Percentiles rank a stretch among this genome's conserved stretches.
These are phyloP conservation scores for Zeuzera pyrina DNA, from an alignment of 2,888 invertebrate species.

Conservation along the genomic window DNA sequence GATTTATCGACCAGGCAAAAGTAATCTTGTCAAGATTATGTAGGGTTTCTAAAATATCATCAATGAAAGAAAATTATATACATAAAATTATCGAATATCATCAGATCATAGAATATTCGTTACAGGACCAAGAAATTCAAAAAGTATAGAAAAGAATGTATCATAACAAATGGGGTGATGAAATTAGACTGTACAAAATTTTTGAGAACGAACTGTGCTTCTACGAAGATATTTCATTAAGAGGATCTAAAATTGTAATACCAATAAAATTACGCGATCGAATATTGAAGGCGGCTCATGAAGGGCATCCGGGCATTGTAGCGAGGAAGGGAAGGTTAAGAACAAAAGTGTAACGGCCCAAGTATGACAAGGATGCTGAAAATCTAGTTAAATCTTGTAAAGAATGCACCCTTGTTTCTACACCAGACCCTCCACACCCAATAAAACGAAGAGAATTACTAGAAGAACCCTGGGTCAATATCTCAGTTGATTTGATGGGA, in stretches of 20 bases:
- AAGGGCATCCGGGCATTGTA: constrained; percentile 16
- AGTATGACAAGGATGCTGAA: constrained; percentile 14
- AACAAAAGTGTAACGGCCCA: constrained; percentile 19
- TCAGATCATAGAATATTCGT: too few relatives aligned
- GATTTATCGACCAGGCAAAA: too few relatives aligned
- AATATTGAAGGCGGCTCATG: too few relatives aligned
- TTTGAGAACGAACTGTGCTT: constrained; percentile 4
- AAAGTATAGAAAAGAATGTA: neutral
- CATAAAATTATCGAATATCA: too few relatives aligned
- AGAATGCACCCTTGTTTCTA: constrained; percentile 15
- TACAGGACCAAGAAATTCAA: too few relatives aligned
- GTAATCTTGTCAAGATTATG: too few relatives aligned
- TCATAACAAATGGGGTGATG: constrained; percentile 1
- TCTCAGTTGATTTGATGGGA: too few relatives aligned
- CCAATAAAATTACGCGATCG: constrained; percentile 9
- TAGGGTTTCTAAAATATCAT: too few relatives aligned
- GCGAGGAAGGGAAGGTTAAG: constrained; percentile 15
- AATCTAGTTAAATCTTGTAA: constrained; percentile 12
- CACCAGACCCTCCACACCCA: constrained; percentile 9
- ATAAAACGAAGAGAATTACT: constrained; percentile 11
- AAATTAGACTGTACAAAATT: neutral
- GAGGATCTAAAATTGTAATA: constrained; percentile 16
- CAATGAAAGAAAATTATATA: too few relatives aligned
- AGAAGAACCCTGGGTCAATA: constrained; percentile 13
- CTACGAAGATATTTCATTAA: constrained; percentile 7